These are phyloP conservation scores for Crenuchus spilurus DNA, from an alignment of 2,797 vertebrate genomes.

Conservation along the genomic window DNA sequence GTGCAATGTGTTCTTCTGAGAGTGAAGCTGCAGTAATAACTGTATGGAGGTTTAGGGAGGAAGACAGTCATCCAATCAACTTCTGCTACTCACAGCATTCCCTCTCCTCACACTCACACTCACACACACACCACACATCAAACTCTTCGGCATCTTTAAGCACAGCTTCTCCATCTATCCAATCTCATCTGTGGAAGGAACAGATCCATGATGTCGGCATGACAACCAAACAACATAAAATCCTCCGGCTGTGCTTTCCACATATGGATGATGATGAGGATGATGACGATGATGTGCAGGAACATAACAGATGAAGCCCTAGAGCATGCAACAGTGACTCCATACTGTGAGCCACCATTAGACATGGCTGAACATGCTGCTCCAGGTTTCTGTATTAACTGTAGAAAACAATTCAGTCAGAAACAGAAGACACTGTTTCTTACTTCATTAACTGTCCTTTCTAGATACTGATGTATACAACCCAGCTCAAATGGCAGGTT, in stretches of 20 bases:
- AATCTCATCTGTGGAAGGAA: constrained; percentile 7
- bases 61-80: not conserved
- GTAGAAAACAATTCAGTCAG: not conserved
- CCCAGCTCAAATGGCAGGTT: too few species aligned
- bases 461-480: too few species aligned
- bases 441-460: too few species aligned
- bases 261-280: constrained; percentile 27
- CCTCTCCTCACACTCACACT: not conserved
- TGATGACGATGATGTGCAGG: constrained; percentile 25
- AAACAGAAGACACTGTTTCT: too few species aligned
- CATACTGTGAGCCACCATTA: not conserved
- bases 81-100: not conserved
- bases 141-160: not conserved
- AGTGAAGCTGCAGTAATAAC: not conserved
- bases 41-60: not conserved
- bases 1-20: too few species aligned
- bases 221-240: constrained; percentile 71
- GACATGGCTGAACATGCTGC: constrained; percentile 2
- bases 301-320: constrained; percentile 46
- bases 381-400: not conserved
- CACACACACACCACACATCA: not conserved
- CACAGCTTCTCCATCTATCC: constrained; percentile 36
- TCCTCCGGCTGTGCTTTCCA: constrained; percentile 15
- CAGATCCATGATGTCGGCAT: constrained; percentile 75
- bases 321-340: not conserved